A percentile compares a stretch with the other conserved stretches of the same genome.
Conservation (phyloP, 2,113 vertebrate species). For the Phylloscopus trochiloides region DNA sequence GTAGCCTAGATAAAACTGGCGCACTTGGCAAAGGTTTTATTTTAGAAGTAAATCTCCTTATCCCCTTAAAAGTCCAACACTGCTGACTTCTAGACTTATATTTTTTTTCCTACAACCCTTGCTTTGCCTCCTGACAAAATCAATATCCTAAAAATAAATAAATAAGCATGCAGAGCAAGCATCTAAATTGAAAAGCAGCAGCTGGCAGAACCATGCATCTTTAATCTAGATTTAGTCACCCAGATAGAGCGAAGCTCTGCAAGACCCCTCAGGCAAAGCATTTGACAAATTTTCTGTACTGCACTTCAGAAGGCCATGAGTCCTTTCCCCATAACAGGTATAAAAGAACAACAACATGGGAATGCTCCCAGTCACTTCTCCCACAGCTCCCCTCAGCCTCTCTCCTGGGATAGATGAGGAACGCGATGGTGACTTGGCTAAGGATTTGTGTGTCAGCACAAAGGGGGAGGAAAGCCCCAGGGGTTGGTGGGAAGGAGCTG, state of each 20-base stretch:
- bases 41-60: background rate
- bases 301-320: background rate
- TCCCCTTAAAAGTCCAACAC: background rate
- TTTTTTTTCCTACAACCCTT: background rate
- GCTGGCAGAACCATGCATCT: constrained; percentile 7
- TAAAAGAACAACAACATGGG: background rate
- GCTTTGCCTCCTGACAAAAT: constrained; percentile 28
- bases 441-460: background rate
- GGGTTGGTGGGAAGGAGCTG: background rate
- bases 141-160: constrained; percentile 44
- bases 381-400: background rate
- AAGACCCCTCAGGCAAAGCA: background rate
- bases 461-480: background rate
- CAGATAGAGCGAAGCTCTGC: background rate
- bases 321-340: background rate
- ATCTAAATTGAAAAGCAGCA: constrained; percentile 13
- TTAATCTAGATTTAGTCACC: constrained; percentile 34
- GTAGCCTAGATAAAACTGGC: background rate
- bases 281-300: background rate
- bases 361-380: background rate
- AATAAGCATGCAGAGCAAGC: background rate
- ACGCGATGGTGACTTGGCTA: background rate
- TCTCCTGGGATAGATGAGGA: background rate
- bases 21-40: background rate
- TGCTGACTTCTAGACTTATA: background rate